These are phyloP conservation scores for Thyatira batis DNA, from an alignment of 2,888 invertebrate genomes.

Conservation along the genomic window DNA sequence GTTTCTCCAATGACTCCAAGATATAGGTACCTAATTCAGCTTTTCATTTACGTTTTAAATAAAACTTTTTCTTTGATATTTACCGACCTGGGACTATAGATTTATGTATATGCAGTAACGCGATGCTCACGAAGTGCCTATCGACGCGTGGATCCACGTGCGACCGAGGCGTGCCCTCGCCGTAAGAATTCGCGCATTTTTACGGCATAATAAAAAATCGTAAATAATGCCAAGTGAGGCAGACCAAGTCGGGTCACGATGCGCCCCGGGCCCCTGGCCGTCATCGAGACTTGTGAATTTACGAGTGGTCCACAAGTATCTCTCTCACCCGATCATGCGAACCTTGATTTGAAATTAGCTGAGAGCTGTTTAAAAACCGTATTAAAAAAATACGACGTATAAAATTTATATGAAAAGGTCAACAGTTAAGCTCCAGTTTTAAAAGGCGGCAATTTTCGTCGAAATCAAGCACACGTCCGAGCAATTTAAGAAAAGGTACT, in stretches of 20 bases:
- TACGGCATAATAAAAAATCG: slow-evolving; percentile 75
- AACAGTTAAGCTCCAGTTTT: slow-evolving; percentile 54
- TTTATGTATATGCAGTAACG: slow-evolving; percentile 44
- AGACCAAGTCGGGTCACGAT: slow-evolving; percentile 73
- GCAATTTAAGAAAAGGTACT: slow-evolving; percentile 61
- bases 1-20: too few relatives aligned
- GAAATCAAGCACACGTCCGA: slow-evolving; percentile 58
- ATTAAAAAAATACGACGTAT: slow-evolving; percentile 20
- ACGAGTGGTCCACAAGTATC: slow-evolving; percentile 61
- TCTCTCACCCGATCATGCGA: slow-evolving; percentile 49
- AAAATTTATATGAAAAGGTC: slow-evolving; percentile 52
- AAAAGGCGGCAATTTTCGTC: slow-evolving; percentile 51
- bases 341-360: slow-evolving; percentile 48
- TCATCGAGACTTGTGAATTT: slow-evolving; percentile 74
- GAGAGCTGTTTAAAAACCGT: slow-evolving; percentile 27
- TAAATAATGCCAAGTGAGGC: slow-evolving; percentile 72
- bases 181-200: slow-evolving; percentile 76
- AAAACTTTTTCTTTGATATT: slow-evolving; percentile 17
- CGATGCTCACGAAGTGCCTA: slow-evolving; percentile 65
- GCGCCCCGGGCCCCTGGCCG: slow-evolving; percentile 65
- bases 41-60: slow-evolving; percentile 34
- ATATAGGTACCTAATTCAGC: slow-evolving; percentile 18
- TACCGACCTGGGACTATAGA: slow-evolving; percentile 30
- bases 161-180: slow-evolving; percentile 63
- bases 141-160: slow-evolving; percentile 76